These are phyloP conservation scores for Rotaria socialis DNA, from an alignment of 2,888 invertebrate species.

Conservation along the genomic window DNA sequence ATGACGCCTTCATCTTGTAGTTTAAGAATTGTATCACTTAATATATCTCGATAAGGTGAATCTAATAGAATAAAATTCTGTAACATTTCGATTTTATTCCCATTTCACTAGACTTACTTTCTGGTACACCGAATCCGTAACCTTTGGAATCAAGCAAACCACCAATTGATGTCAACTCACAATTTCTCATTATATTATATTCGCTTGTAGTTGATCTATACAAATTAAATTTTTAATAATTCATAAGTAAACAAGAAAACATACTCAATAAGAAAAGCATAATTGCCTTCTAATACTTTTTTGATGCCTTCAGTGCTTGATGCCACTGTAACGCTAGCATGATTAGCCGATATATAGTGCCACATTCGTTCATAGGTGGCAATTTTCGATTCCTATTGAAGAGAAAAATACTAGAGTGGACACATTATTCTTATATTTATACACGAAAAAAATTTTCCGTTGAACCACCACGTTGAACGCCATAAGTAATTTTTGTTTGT, in stretches of 20 bases:
- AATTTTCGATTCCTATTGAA: neutral
- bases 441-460: constrained; percentile 47
- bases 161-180: constrained; percentile 76
- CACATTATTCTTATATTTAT: neutral
- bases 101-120: neutral
- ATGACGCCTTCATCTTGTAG: constrained; percentile 80
- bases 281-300: neutral
- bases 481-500: constrained; percentile 46
- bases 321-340: neutral
- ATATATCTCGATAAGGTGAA: constrained; percentile 89
- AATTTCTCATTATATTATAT: constrained; percentile 64
- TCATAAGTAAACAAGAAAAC: neutral
- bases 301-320: neutral
- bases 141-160: constrained; percentile 84
- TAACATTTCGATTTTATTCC: too few relatives aligned
- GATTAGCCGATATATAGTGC: neutral
- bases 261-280: constrained; percentile 36
- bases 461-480: constrained; percentile 46
- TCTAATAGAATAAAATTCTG: constrained; percentile 60
- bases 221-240: neutral
- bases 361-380: constrained; percentile 24
- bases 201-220: constrained; percentile 56
- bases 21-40: constrained; percentile 85
- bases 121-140: constrained; percentile 43
- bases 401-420: too few relatives aligned